Base-by-base conservation (phyloP, 2,797 vertebrate species). In the Vespertilio murinus region DNA sequence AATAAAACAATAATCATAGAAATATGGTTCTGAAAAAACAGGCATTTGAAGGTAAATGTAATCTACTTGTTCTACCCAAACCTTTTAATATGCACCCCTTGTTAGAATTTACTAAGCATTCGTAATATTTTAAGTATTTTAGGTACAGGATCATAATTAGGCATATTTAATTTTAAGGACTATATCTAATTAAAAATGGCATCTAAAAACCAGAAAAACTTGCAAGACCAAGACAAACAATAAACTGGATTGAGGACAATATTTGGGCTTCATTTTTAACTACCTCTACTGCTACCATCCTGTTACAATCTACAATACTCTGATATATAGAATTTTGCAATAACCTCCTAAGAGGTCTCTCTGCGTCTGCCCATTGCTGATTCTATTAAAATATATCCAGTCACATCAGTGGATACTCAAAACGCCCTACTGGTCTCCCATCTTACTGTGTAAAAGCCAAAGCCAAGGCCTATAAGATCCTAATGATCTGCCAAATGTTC, bases 111-210 rank as follows among this genome's bases (percentile, higher is more conserved):
- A 70, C 45, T 70, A 79, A 70, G 59, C 23, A 83, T 40, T 8
- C 17, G 14, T 54, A 67, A 33, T 67, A 28, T 78, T 86, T 89
- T 90, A 75, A 91, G 59, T 9, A n/a, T 42, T 71, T 88, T n/a
- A 56, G 64, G 8, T 23, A 28, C 5, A 77, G n/a, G 28, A 52
- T 73, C 40, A 88, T 81, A 86, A 81, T 49, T 67, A 94, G 16
- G 7, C 54, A 69, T 52, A 79, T 16, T 6, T 82, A 70, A 85
- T 77, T 82, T 93, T 86, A 35, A 91, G 47, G 35, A 81, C 4
- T 92, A n/a, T 79, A 74, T 56, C 47, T 73, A 78, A 89, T 47
- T 85, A 18, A 93, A 82, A 85, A 86, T 89, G 45, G n/a, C 40
- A 80, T 42, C 14, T 56, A 95, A 70, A 45, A 88, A 84, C 20